Percentiles rank a stretch among this genome's conserved stretches.
Evolutionary conservation across 2,113 vertebrate genomes (phyloP).

Genomic region (Ellobius talpinus): DNA sequence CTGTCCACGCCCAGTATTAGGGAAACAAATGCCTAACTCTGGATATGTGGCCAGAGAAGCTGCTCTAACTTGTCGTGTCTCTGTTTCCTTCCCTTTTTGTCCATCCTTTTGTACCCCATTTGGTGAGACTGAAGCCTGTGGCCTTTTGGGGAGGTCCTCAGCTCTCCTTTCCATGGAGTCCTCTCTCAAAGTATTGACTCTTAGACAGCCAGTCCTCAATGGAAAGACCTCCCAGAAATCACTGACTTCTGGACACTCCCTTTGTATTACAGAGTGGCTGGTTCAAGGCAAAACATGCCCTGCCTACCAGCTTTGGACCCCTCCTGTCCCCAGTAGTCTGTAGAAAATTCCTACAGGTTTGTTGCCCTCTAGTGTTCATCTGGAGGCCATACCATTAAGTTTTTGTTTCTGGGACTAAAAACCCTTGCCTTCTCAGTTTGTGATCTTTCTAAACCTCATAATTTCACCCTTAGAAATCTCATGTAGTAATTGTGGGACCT

Average conservation of each 20-base stretch:
- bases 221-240: background rate
- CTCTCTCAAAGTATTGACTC: background rate
- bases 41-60: too few species aligned
- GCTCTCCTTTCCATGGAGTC: background rate
- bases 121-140: background rate
- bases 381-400: background rate
- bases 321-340: background rate
- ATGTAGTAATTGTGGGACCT: background rate
- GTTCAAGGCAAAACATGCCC: background rate
- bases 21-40: background rate
- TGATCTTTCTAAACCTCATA: background rate
- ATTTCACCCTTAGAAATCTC: background rate
- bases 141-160: background rate
- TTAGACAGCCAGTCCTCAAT: background rate
- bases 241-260: too few species aligned
- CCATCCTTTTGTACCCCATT: background rate
- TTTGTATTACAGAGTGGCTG: background rate
- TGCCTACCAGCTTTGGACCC: too few species aligned
- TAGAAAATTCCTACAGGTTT: background rate
- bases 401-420: background rate
- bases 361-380: conserved; percentile 71
- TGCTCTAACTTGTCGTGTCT: background rate
- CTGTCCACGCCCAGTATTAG: background rate
- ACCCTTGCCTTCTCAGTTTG: background rate
- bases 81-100: too few species aligned